These are phyloP conservation scores for Listronotus oregonensis DNA, from an alignment of 1,140 invertebrate species.

Conservation along the genomic window DNA sequence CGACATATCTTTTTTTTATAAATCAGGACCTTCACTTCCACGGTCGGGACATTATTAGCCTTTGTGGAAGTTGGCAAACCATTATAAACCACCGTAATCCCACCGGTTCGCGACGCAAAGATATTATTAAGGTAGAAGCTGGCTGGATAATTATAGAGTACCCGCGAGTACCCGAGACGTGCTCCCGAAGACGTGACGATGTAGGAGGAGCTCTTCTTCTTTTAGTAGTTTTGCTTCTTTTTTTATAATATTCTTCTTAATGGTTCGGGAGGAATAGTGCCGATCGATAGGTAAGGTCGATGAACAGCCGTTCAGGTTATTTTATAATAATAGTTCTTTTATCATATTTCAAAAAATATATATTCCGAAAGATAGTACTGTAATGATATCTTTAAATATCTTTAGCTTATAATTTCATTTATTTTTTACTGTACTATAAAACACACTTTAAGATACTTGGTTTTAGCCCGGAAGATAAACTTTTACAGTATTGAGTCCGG, in stretches of 20 bases:
- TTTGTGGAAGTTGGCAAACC: conserved; percentile 42
- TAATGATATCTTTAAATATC: too few relatives aligned
- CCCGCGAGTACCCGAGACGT: conserved; percentile 39
- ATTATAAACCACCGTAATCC: conserved; percentile 36
- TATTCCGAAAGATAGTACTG: too few relatives aligned
- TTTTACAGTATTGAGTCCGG: too few relatives aligned
- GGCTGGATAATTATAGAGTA: conserved; percentile 42
- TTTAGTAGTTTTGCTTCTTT: conserved; percentile 11
- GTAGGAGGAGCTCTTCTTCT: conserved; percentile 37
- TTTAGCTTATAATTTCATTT: too few relatives aligned
- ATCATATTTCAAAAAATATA: too few relatives aligned
- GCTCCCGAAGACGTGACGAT: conserved; percentile 43
- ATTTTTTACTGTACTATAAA: too few relatives aligned
- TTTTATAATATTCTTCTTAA: conserved; percentile 17
- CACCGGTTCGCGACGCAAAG: conserved; percentile 11
- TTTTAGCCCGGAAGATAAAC: too few relatives aligned
- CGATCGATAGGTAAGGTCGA: conserved; percentile 14
- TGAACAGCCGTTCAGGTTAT: not conserved
- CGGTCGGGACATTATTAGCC: conserved; percentile 29
- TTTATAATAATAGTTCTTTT: too few relatives aligned
- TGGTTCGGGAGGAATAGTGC: conserved; percentile 21
- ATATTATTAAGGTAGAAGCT: conserved; percentile 45
- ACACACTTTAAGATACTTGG: too few relatives aligned
- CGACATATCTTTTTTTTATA: conserved; percentile 16
- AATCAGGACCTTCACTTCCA: conserved; percentile 19